Percentiles rank a stretch among this genome's conserved stretches.
Conservation (phyloP, 53 echinoderm and acorn worm genomes). For the Echinometra lucunter region DNA sequence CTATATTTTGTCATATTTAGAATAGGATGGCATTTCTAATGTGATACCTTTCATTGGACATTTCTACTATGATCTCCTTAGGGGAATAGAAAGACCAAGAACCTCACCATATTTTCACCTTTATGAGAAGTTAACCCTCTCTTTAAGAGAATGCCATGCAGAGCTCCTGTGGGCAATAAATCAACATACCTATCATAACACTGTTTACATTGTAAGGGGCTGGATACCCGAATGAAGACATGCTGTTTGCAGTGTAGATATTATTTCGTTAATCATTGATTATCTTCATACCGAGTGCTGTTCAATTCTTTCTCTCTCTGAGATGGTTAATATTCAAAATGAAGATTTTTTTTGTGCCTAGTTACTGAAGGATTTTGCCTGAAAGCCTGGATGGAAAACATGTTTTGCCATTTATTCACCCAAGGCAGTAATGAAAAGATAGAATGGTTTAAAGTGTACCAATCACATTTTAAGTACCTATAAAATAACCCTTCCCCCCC, state of each 20-base stretch:
- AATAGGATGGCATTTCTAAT: not conserved
- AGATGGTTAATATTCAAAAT: slow-evolving; percentile 33
- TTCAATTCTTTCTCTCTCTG: not conserved
- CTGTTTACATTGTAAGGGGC: slow-evolving; percentile 39
- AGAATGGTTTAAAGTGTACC: too few species aligned
- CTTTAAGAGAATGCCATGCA: not conserved
- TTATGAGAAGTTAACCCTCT: not conserved
- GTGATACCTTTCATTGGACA: not conserved
- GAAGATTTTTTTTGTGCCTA: slow-evolving; percentile 14
- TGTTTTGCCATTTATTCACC: slow-evolving; percentile 4
- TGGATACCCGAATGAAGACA: slow-evolving; percentile 57
- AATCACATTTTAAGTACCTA: too few species aligned
- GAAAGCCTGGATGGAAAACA: slow-evolving; percentile 26
- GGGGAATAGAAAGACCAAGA: too few species aligned
- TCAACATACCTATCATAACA: slow-evolving; percentile 67
- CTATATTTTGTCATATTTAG: not conserved
- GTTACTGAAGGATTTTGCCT: slow-evolving; percentile 33
- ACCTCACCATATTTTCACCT: not conserved
- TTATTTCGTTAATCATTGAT: slow-evolving; percentile 70
- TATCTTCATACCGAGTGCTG: not conserved
- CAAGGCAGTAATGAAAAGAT: not conserved
- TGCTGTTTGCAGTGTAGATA: slow-evolving; percentile 59
- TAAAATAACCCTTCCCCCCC: too few species aligned
- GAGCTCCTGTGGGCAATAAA: slow-evolving; percentile 57
- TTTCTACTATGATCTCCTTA: not conserved